Base-by-base conservation (phyloP, 2,888 invertebrate genomes). In the Serrognathus titanus region DNA sequence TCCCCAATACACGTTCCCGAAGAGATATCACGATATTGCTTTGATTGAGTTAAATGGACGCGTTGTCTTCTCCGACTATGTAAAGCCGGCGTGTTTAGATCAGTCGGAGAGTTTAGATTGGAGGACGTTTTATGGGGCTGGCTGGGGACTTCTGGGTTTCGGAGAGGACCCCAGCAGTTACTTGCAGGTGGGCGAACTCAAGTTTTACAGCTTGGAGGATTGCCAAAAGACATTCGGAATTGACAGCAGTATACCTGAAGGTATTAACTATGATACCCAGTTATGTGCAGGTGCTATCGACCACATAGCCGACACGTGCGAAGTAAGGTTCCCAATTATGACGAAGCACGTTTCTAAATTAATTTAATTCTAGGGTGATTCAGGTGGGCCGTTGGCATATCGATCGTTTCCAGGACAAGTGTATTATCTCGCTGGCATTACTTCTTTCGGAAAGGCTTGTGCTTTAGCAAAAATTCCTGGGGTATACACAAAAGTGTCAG, bases 401-500 rank as follows among this genome's bases (percentile, higher is more conserved):
- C 12, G 13, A 50, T 13, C n/a, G 35, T 51, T 13, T 5, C 35
- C 43, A 0, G 38, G 11, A 9, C 13, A 36, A 13, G 13, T 48
- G 10, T 45, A 49, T 45, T 38, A 31, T 4, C 20, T 54, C n/a
- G 38, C 48, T 11, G 57, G 54, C 1, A 46, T 57, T 36, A 57
- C 57, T 5, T 57, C 57, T 8, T 35, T 57, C 2, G 47, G 68
- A 20, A 6, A 12, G n/a, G 41, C 51, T 41, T 55, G 55, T 10
- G 51, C 43, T 1, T 1, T 46, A 24, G 46, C 45, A 9, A 39
- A 45, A 13, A 11, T 20, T 10, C 85, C 80, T 0, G 86, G 82
- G 0, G 77, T 87, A 3, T 88, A 86, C 66, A 83, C 85, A 0
- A 76, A 80, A 40, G 82, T 86, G 0, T 78, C 77, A 2, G 45